phyloP scores from a whole-genome alignment of 2,888 invertebrate species.

The Masnerella sp. region DNA sequence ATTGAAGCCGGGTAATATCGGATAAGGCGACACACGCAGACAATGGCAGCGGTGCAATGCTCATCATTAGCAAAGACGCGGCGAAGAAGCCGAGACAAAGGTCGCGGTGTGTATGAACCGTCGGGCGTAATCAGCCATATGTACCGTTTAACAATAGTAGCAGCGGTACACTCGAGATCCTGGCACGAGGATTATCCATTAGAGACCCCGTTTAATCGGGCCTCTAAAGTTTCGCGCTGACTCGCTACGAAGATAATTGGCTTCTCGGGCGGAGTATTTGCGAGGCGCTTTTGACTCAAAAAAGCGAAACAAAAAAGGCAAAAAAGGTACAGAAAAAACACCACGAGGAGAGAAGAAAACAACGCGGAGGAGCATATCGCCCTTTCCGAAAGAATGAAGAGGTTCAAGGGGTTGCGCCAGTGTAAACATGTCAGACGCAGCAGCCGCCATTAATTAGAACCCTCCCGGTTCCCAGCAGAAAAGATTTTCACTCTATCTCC shows the following conservation, averaged over 20 bases:
- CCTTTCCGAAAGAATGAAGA: conserved; percentile 66
- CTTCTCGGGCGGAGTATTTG: conserved; percentile 69
- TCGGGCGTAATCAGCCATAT: conserved; percentile 60
- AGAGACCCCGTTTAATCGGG: conserved; percentile 76
- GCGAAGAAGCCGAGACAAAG: conserved; percentile 53
- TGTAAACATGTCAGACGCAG: conserved; percentile 77
- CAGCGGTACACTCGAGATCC: conserved; percentile 58
- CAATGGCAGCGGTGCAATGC: conserved; percentile 43
- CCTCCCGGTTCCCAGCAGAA: conserved; percentile 63
- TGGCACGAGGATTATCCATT: conserved; percentile 74
- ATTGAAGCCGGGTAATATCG: conserved; percentile 43
- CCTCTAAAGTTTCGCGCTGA: conserved; percentile 74
- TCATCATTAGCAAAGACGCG: conserved; percentile 57
- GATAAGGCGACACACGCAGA: conserved; percentile 47
- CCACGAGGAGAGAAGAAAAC: conserved; percentile 56
- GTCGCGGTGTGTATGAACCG: conserved; percentile 57
- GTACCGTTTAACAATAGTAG: conserved; percentile 60
- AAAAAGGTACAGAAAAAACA: conserved; percentile 57
- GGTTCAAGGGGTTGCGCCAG: conserved; percentile 74
- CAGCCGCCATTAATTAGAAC: conserved; percentile 76
- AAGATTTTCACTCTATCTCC: conserved; percentile 58
- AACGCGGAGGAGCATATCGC: conserved; percentile 65
- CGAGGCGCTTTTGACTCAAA: conserved; percentile 72
- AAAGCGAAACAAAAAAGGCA: conserved; percentile 63
- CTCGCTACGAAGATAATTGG: conserved; percentile 65